These are phyloP conservation scores for Willisornis vidua DNA, from an alignment of 2,113 vertebrate genomes.

Conservation along the genomic window DNA sequence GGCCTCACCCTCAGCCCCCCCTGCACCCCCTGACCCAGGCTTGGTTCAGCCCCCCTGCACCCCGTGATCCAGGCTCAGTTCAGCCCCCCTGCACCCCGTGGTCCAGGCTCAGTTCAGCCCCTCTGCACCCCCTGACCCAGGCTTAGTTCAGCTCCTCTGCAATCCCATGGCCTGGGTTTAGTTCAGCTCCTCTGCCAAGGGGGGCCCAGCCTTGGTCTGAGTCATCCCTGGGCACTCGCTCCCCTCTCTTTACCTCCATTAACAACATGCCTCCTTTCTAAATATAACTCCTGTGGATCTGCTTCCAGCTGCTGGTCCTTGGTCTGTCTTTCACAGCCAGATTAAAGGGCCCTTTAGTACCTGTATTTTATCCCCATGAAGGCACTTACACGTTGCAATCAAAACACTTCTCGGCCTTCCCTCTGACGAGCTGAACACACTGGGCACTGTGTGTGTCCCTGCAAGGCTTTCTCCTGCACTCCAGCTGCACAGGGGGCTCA, in stretches of 20 bases:
- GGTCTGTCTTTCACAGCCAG: not conserved
- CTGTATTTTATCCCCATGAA: slow-evolving; percentile 3
- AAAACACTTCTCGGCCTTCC: not conserved
- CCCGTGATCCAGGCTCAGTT: not conserved
- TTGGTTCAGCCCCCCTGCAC: not conserved
- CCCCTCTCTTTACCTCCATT: not conserved
- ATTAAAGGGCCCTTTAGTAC: slow-evolving; percentile 18
- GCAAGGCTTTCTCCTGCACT: not conserved
- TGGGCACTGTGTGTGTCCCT: not conserved
- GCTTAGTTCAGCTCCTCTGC: not conserved
- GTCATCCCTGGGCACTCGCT: fast-evolving
- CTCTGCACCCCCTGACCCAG: not conserved
- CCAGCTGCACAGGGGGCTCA: fast-evolving
- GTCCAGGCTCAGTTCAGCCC: not conserved
- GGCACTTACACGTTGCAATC: not conserved
- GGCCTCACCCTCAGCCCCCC: not conserved
- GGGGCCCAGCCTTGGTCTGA: not conserved
- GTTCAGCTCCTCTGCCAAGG: not conserved
- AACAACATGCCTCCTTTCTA: not conserved
- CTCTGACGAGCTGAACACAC: not conserved
- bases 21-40: not conserved
- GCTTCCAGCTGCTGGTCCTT: not conserved
- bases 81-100: not conserved
- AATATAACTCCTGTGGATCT: not conserved
- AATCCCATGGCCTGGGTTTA: not conserved